Evolutionary conservation across 2,113 vertebrate genomes (phyloP), one percentile per base, ranked within the genome.

Genomic region (Misgurnus mizolepis): DNA sequence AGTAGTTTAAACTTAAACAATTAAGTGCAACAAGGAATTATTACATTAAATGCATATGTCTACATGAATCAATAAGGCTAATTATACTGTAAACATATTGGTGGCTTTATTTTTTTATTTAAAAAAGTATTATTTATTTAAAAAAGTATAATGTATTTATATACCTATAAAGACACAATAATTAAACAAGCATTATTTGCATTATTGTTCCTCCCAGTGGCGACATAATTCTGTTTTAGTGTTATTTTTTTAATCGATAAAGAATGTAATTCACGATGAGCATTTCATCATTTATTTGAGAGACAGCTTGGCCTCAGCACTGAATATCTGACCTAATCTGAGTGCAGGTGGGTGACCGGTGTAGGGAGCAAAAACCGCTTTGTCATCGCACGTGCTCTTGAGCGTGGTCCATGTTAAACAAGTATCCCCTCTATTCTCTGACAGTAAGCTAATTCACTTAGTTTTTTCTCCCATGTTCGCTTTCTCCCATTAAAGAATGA

Each of bases 291-390:
- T 27, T 41, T 9, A 55, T 84, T 80, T 90, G 90, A 92, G 84
- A 88, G 93, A 92, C 90, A 91, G 83, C 66, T 83, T 90, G 91
- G 92, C 90, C 87, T 88, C 83, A 75, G 80, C 81, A 88, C 86
- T 88, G 87, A 90, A 91, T 87, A 87, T 92, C 87, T 90, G 88
- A 88, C 86, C 88, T 91, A 89, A 91, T 91, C 89, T 88, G 87
- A 84, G 88, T 86, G 88, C 90, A 93, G 91, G 89, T 91, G 89
- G 91, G 81, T 88, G 85, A 89, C 86, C 76, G 60, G 58, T 67
- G 39, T 61, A 81, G 83, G 82, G 83, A 89, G 85, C 86, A 84
- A 78, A 86, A 92, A 90, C 83, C 81, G 87, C 90, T 92, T 90
- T 90, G 93, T 93, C 93, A 92, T 89, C 87, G 88, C 89, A 88